These are phyloP conservation scores for Bruchidius siliquastri DNA, from an alignment of 2,888 invertebrate species.

Conservation along the genomic window DNA sequence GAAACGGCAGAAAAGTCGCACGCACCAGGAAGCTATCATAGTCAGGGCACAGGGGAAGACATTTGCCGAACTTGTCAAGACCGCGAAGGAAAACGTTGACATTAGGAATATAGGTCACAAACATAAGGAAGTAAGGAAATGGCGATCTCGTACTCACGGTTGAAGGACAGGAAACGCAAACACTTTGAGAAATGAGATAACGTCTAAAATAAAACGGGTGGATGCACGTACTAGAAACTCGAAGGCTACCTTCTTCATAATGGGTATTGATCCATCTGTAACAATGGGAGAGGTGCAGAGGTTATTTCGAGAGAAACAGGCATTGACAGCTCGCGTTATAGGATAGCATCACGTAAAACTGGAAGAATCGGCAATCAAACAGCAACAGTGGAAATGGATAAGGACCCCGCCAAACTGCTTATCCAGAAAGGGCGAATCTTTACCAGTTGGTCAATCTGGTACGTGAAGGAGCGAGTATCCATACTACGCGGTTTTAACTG, in stretches of 20 bases:
- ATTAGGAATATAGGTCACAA: background rate
- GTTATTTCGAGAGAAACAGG: background rate
- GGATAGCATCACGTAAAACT: background rate
- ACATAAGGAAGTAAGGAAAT: background rate
- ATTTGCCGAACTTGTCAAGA: background rate
- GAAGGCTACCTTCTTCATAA: background rate
- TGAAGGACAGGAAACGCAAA: background rate
- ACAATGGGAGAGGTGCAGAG: background rate
- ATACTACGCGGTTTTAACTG: constrained; percentile 10
- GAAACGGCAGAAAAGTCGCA: background rate
- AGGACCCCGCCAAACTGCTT: background rate
- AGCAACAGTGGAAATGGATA: constrained; percentile 5
- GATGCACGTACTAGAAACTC: background rate
- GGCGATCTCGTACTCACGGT: background rate
- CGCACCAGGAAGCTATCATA: background rate
- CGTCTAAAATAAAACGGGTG: background rate
- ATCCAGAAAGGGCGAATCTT: constrained; percentile 6
- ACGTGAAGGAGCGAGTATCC: constrained; percentile 5
- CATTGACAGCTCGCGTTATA: background rate
- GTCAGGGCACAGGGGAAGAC: background rate
- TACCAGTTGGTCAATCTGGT: constrained; percentile 10
- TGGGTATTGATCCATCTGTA: background rate
- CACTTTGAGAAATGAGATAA: background rate
- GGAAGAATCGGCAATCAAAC: background rate
- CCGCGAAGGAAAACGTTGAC: background rate